Evolutionary conservation across 1,140 invertebrate genomes (phyloP), one percentile per base, ranked within the genome.

Genomic region (Pseudomyrmex pallidus): DNA sequence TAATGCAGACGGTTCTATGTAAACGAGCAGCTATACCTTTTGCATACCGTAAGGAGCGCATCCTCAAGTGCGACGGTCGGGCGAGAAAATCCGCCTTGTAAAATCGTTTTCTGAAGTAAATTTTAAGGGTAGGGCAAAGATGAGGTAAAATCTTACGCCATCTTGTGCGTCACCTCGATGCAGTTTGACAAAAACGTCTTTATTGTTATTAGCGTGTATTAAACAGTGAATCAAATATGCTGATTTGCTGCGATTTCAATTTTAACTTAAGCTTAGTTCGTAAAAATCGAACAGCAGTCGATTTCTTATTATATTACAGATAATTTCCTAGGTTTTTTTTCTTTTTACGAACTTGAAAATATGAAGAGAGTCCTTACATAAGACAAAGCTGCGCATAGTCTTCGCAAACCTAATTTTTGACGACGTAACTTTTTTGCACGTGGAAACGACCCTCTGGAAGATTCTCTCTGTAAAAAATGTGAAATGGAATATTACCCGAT

Each of bases 401-500:
- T 72, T 5, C 35, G 20, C 22, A 72, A 25, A 25, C 10, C 20
- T 80, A 72, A 80, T 80, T 80, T 80, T 50, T 80, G 48, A 72
- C 15, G 44, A 35, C 20, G 15, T 15, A 25, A 20, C 13, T 44
- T 80, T 72, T 72, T 57, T 78, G 59, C 12, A 46, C 54, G 44
- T 20, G 17, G 25, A 15, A 61, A 68, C 54, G 54, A 5, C 10
- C 52, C 15, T 50, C 17, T 17, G 20, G 46, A 20, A 56, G 46
- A 59, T 22, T 10, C 54, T 80, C 20, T n/a, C n/a, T 70, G 54
- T 22, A 70, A 72, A 35, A 61, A 72, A 70, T 15, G 17, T 44
- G 44, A 78, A 68, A 72, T 80, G 46, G 56, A 80, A 80, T 70
- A 70, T 80, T 80, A 72, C 61, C 72, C 44, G 44, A 59, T 70